Evolutionary conservation across 1,140 invertebrate genomes (phyloP).

Genomic region (Diorhabda sublineata): DNA sequence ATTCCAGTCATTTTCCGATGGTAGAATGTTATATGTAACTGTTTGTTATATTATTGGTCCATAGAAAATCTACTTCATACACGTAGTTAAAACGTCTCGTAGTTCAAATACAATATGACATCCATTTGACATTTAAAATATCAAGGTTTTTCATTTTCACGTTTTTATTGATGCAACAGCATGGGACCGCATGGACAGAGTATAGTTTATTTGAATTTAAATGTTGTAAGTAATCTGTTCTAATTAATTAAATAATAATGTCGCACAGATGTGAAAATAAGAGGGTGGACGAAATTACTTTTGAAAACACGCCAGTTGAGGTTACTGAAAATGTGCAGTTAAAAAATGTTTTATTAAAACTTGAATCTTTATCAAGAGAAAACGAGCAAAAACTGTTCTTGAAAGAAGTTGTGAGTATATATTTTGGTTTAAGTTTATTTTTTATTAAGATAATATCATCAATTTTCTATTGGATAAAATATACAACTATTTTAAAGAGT

Average conservation of each 20-base stretch:
- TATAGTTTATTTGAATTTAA: slow-evolving; percentile 16
- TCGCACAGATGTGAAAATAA: not conserved
- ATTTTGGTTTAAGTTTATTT: not conserved
- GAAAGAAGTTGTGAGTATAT: slow-evolving; percentile 27
- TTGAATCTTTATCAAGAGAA: slow-evolving; percentile 18
- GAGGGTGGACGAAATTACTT: not conserved
- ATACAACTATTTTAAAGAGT: no score
- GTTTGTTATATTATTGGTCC: no score
- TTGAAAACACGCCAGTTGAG: not conserved
- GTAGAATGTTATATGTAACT: no score
- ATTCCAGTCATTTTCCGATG: no score
- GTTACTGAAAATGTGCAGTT: slow-evolving; percentile 14
- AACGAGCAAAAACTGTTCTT: slow-evolving; percentile 26
- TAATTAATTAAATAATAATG: slow-evolving; percentile 5
- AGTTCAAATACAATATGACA: slow-evolving; percentile 6
- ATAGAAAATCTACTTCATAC: no score
- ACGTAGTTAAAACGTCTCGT: not conserved
- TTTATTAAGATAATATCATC: no score
- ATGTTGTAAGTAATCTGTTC: not conserved
- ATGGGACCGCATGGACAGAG: slow-evolving; percentile 17
- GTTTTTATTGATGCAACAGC: slow-evolving; percentile 15
- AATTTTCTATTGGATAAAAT: no score
- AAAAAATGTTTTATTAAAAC: slow-evolving; percentile 18
- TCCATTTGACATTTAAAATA: slow-evolving; percentile 8
- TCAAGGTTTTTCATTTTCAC: slow-evolving; percentile 2